Percentiles rank a stretch among this genome's conserved stretches.
Conservation (phyloP, 2,797 vertebrate species). For the Coregonus sp. region DNA sequence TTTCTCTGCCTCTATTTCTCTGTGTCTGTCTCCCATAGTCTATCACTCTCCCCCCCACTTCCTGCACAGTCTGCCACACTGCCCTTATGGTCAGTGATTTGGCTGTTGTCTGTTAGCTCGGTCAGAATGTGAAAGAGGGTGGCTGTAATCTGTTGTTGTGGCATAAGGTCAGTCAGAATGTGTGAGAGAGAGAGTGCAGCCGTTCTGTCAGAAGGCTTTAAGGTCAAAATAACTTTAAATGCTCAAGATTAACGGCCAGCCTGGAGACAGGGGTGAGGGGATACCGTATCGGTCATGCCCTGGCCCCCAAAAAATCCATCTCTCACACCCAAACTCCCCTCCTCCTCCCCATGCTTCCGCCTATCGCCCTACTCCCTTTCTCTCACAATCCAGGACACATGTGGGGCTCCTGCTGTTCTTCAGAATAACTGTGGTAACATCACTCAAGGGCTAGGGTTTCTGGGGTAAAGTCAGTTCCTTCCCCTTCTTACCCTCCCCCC, state of each 20-base stretch:
- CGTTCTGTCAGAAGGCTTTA: constrained; percentile 39
- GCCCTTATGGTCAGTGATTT: neutral
- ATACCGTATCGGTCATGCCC: constrained; percentile 20
- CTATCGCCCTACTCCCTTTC: neutral
- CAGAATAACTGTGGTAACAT: constrained; percentile 19
- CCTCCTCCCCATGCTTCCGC: neutral
- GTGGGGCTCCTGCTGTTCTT: neutral
- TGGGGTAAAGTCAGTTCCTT: neutral
- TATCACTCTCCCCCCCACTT: neutral
- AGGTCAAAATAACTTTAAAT: constrained; percentile 29
- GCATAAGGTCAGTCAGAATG: neutral
- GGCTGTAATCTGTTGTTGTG: neutral
- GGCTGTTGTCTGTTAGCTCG: neutral
- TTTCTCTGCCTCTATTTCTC: neutral
- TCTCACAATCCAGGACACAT: neutral
- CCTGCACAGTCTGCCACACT: neutral
- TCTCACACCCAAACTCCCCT: neutral
- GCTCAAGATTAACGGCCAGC: constrained; percentile 33
- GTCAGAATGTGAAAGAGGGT: neutral
- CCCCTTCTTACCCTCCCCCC: neutral
- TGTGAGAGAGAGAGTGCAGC: constrained; percentile 2
- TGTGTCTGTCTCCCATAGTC: neutral
- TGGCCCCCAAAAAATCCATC: neutral
- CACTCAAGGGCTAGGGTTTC: neutral
- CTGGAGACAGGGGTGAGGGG: constrained; percentile 7